These are phyloP conservation scores for Pipistrellus kuhlii DNA, from an alignment of 2,797 vertebrate genomes.

Conservation along the genomic window DNA sequence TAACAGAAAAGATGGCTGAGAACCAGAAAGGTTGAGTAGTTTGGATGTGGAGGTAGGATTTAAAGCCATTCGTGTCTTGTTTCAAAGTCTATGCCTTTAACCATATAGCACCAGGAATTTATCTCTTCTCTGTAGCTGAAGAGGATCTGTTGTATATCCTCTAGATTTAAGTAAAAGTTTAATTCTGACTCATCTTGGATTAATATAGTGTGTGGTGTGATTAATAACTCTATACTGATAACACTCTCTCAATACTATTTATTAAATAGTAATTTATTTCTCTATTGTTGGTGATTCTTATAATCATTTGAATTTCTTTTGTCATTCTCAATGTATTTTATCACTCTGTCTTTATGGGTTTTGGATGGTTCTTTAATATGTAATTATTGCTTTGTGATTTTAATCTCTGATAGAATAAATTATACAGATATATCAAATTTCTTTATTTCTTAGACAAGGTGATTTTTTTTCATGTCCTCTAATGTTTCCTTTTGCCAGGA, in stretches of 20 bases:
- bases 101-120: neutral
- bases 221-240: neutral
- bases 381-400: constrained; percentile 60
- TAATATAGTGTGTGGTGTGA: neutral
- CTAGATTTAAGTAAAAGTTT: constrained; percentile 55
- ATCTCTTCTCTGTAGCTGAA: neutral
- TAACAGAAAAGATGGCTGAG: neutral
- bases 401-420: constrained; percentile 41
- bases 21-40: neutral
- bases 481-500: neutral
- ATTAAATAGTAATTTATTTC: constrained; percentile 65
- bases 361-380: constrained; percentile 42
- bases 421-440: neutral
- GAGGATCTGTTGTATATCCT: neutral
- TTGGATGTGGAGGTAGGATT: neutral
- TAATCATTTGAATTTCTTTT: constrained; percentile 57
- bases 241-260: neutral
- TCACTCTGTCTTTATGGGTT: neutral
- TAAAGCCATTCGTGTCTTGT: neutral
- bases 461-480: neutral
- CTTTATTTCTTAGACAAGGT: neutral
- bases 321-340: constrained; percentile 14
- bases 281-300: constrained; percentile 29
- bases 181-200: neutral
- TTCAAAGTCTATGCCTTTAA: neutral